phyloP scores from a whole-genome alignment of 2,888 invertebrate species.

The Lithosia quadra region DNA sequence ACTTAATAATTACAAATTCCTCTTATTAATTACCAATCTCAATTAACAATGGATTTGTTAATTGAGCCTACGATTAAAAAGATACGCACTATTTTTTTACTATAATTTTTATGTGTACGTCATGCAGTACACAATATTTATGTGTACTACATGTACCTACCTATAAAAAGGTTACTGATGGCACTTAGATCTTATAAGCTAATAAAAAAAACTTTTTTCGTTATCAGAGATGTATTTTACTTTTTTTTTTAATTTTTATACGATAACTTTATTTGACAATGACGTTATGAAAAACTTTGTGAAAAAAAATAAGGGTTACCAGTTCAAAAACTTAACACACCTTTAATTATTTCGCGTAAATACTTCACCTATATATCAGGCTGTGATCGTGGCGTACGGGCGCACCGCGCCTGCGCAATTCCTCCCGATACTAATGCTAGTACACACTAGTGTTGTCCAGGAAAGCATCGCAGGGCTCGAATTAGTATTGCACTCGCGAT shows the following conservation, averaged over 20 bases:
- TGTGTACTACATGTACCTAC: no score
- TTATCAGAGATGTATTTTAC: no score
- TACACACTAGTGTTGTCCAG: constrained; percentile 69
- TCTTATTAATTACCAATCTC: no score
- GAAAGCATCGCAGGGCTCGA: constrained; percentile 70
- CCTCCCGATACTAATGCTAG: constrained; percentile 73
- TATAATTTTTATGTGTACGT: background rate
- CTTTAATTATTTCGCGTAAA: constrained; percentile 31
- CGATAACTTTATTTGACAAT: background rate
- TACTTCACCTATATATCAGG: constrained; percentile 48
- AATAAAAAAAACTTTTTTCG: no score
- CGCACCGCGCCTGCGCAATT: constrained; percentile 65
- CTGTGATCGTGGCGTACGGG: constrained; percentile 45
- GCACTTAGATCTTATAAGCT: no score
- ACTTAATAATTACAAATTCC: no score
- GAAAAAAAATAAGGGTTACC: background rate
- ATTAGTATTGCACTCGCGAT: constrained; percentile 74
- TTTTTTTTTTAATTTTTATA: background rate
- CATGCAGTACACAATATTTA: background rate
- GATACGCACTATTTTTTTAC: background rate
- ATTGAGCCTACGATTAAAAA: no score
- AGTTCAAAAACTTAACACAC: constrained; percentile 26
- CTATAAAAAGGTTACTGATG: background rate
- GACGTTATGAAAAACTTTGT: background rate
- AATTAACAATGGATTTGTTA: no score